These are phyloP conservation scores for Anhinga rufa DNA, from an alignment of 2,113 vertebrate genomes.

Conservation along the genomic window DNA sequence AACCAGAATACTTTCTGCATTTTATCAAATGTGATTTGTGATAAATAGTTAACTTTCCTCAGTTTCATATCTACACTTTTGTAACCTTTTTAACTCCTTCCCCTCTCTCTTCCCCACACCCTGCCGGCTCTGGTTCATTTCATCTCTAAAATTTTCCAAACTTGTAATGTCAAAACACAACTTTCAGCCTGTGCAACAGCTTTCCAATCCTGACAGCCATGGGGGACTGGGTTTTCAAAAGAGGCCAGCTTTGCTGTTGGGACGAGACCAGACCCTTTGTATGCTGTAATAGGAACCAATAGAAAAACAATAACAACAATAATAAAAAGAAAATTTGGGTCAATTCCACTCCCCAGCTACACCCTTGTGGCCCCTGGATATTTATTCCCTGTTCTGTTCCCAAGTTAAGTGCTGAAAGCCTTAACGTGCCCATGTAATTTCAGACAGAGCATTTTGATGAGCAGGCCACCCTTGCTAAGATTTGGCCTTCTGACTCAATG, in stretches of 20 bases:
- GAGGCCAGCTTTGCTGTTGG: background rate
- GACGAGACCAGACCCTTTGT: background rate
- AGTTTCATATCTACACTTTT: background rate
- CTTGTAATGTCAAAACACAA: background rate
- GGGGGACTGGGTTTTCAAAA: background rate
- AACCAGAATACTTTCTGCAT: background rate
- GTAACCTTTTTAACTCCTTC: conserved; percentile 11
- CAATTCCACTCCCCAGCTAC: background rate
- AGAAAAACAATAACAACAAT: conserved; percentile 14
- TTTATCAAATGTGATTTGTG: background rate
- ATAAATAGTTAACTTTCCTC: background rate
- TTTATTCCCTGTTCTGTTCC: background rate
- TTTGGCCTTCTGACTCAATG: background rate
- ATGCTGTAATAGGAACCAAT: background rate
- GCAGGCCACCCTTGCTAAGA: background rate
- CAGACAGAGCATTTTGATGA: background rate
- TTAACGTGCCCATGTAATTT: background rate
- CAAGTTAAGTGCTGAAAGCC: background rate
- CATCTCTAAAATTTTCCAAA: background rate
- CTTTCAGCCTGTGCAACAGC: background rate
- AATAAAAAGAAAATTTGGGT: background rate
- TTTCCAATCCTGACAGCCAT: background rate
- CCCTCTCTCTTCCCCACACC: background rate
- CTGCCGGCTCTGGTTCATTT: background rate
- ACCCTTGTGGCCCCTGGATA: background rate